Conservation (phyloP, 2,797 vertebrate genomes). For the Phoeniculus purpureus region DNA sequence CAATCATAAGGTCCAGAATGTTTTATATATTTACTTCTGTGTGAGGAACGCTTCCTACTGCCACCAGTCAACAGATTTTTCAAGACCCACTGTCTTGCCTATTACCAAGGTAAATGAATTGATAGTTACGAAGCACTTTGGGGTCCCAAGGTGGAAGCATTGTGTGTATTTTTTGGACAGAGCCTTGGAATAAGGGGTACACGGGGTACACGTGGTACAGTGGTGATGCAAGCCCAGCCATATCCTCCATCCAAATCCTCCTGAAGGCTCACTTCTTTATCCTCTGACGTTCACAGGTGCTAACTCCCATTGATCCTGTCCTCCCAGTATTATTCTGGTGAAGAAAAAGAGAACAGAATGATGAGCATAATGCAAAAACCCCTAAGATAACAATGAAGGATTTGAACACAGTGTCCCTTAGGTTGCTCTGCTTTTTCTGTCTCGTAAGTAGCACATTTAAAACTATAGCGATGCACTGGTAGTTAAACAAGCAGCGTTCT, state of each 20-base stretch:
- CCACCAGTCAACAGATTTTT: constrained; percentile 49
- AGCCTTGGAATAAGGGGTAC: background rate
- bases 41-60: constrained; percentile 54
- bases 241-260: constrained; percentile 32
- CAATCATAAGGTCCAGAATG: constrained; percentile 66
- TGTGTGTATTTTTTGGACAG: constrained; percentile 2
- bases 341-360: background rate
- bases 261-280: background rate
- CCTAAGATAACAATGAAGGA: background rate
- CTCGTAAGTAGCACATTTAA: background rate
- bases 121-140: background rate
- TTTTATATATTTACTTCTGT: constrained; percentile 60
- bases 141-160: constrained; percentile 19
- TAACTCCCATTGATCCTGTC: background rate
- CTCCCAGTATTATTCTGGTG: background rate
- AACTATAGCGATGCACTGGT: background rate
- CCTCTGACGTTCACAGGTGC: background rate
- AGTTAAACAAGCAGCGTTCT: background rate
- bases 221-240: constrained; percentile 24
- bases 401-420: background rate
- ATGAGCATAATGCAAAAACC: background rate
- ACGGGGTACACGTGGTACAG: background rate
- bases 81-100: background rate
- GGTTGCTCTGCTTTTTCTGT: background rate
- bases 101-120: constrained; percentile 2